Base-by-base conservation (phyloP, 2,888 invertebrate species). In the Lasioglossum marginatum region DNA sequence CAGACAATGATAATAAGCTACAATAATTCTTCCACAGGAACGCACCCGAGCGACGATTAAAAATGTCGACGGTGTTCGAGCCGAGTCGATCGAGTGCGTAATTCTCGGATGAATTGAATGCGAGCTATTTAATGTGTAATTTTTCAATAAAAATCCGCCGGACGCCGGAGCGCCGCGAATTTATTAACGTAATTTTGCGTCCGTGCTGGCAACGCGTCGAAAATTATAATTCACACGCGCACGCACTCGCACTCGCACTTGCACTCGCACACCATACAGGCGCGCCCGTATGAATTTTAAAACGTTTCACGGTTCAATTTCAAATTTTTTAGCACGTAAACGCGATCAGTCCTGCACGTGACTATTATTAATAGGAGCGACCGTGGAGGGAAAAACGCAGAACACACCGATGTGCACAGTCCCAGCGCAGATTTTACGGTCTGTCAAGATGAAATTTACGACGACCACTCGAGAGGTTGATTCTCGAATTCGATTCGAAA, bases 281-380 rank as follows among this genome's bases (percentile, higher is more conserved):
- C n/a, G 27, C 66, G 19, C 57, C 34, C 45, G 66, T n/a, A 72
- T 76, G 80, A 85, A 85, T 85, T 85, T 85, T 80, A 77, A 80
- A 77, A 73, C 72, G 31, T 76, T 34, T 60, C 60, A 73, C 45
- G 68, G 77, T 79, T 77, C 76, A 76, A 76, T 85, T 80, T 70
- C 27, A 72, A 77, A 85, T 85, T 85, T 85, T 85, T 63, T 70
- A 73, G 73, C 86, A 85, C 85, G 86, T 77, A 79, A 85, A 85
- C 80, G 68, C 68, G 73, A 83, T 83, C 83, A 77, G 75, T 85
- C 48, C 45, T 60, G 86, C 6, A 70, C 80, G 80, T 85, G 85
- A 79, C 86, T 85, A 85, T 85, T 85, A 85, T 85, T 85, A 85
- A 85, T 79, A 72, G 72, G 34, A 63, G 63, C 45, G 45, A 52